Evolutionary conservation across 2,888 invertebrate genomes (phyloP), one percentile per base, ranked within the genome.

Genomic region (Pseudanteris insignis): DNA sequence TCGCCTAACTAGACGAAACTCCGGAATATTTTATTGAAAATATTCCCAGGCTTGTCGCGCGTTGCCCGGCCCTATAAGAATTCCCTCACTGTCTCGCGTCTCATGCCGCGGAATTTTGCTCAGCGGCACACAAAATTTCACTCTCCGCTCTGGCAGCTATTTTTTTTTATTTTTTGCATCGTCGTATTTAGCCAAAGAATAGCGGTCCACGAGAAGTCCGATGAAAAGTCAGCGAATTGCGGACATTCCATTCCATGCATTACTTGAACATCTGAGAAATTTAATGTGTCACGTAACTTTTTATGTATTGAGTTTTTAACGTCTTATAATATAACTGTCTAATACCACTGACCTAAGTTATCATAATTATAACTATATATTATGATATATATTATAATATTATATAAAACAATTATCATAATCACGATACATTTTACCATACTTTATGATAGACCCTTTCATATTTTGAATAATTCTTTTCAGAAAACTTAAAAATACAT

Each of bases 21-120:
- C 62, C 58, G 62, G 68, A 68, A 70, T 70, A 68, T 72, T 72
- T 69, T 64, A 71, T 66, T 68, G 58, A 46, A 62, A 72, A 72
- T 71, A 71, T 71, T 68, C 47, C 46, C 43, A 32, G 48, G 43
- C 41, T 57, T 51, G 50, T 26, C 46, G 53, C 34, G 30, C 21
- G 15, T 11, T 24, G 37, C 43, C 34, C n/a, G 60, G 61, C 63
- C 67, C 66, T 67, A 50, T 29, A 66, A 68, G 70, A 74, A 74
- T 74, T 60, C 62, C 48, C 57, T 37, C 4, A 18, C 34, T 44
- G 46, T 51, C 54, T 37, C 40, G 36, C 15, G 44, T 43, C 65
- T 65, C 65, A 68, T 67, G 57, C 53, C 55, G 57, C 58, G 67
- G 69, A 72, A 74, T 72, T 69, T 62, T 10, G 4, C 10, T 63